These are phyloP conservation scores for Parnassius smintheus DNA, from an alignment of 2,888 invertebrate species.

Conservation along the genomic window DNA sequence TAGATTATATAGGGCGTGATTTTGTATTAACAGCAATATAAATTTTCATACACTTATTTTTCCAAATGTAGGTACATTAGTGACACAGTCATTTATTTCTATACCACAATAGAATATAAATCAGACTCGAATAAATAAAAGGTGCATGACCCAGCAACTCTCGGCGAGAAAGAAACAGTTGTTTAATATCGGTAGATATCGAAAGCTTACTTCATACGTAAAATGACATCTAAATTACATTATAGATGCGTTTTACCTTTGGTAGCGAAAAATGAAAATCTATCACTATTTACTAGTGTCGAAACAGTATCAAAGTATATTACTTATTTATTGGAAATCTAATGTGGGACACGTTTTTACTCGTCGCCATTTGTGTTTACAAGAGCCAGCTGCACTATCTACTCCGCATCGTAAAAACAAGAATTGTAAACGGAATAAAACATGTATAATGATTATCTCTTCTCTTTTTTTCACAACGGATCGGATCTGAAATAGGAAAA, in stretches of 20 bases:
- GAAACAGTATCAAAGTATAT: conserved; percentile 31
- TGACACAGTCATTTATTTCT: conserved; percentile 21
- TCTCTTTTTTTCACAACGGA: conserved; percentile 42
- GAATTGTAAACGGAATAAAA: conserved; percentile 66
- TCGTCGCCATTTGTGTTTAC: conserved; percentile 71
- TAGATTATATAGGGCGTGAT: conserved; percentile 2
- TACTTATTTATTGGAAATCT: conserved; percentile 47
- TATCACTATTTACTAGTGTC: conserved; percentile 1
- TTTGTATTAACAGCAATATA: conserved; percentile 13
- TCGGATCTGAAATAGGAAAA: conserved; percentile 18
- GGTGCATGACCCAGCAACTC: conserved; percentile 28
- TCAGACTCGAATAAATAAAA: conserved; percentile 29
- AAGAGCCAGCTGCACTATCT: conserved; percentile 63
- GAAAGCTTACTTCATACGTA: conserved; percentile 28
- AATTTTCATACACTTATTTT: conserved; percentile 8
- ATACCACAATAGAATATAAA: conserved; percentile 29
- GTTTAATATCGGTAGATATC: conserved; percentile 25
- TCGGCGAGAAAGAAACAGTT: conserved; percentile 27
- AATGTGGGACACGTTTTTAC: conserved; percentile 51
- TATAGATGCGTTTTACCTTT: conserved; percentile 16
- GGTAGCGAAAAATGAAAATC: conserved; percentile 27
- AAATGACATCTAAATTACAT: conserved; percentile 25
- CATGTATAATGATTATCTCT: conserved; percentile 50
- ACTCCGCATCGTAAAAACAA: conserved; percentile 62
- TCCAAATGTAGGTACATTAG: conserved; percentile 10